A percentile compares a stretch with the other conserved stretches of the same genome.
Evolutionary conservation across 1,140 invertebrate species (phyloP).

Genomic region (Ceratoteleas bidentatus): DNA sequence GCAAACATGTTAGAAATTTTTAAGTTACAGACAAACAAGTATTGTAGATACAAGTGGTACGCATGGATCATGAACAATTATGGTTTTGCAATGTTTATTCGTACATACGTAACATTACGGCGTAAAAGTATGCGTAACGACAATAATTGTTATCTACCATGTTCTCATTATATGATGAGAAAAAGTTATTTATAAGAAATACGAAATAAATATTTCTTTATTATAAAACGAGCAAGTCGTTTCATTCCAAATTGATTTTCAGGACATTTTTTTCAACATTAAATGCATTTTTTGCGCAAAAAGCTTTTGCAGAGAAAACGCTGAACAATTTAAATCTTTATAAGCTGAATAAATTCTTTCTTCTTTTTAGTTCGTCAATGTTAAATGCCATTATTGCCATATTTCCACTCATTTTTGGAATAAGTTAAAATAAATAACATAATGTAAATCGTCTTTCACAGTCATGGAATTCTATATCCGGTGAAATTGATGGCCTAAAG

Average conservation of each 20-base stretch:
- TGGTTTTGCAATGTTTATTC: constrained; percentile 2
- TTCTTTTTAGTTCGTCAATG: no score
- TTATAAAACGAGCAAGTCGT: neutral
- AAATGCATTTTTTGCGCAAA: no score
- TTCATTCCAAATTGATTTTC: no score
- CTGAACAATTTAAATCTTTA: no score
- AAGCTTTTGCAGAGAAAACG: neutral
- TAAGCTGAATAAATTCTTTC: no score
- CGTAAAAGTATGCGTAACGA: constrained; percentile 5
- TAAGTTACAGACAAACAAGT: constrained; percentile 10
- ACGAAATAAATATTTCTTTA: constrained; percentile 61
- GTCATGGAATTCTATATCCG: no score
- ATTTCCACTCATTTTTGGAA: no score
- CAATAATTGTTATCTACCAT: constrained; percentile 15
- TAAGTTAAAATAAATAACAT: no score
- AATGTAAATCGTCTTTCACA: no score
- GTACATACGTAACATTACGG: constrained; percentile 16
- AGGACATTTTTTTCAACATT: neutral
- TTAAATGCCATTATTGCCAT: no score
- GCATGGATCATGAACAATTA: constrained; percentile 6
- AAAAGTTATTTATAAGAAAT: constrained; percentile 14
- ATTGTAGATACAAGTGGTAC: constrained; percentile 28
- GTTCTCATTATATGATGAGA: neutral
- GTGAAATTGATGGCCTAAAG: no score
- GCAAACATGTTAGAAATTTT: constrained; percentile 1